Conservation (phyloP, 2,888 invertebrate species). For the Caenorhabditis panamensis region DNA sequence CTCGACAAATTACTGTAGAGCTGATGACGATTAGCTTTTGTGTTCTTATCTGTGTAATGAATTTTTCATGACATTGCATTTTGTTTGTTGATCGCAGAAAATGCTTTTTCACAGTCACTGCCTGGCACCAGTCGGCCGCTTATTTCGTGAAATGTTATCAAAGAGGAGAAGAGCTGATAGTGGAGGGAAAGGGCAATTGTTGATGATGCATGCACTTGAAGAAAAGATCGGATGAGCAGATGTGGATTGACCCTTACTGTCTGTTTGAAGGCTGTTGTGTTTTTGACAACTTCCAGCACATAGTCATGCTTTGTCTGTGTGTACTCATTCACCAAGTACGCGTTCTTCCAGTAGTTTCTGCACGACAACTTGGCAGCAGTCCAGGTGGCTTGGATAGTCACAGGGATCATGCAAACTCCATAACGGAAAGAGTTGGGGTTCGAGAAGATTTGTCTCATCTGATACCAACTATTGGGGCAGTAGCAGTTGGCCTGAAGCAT, state of each 20-base stretch:
- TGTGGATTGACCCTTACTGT: too few relatives aligned
- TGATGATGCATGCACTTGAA: too few relatives aligned
- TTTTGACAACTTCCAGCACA: not conserved
- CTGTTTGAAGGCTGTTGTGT: not conserved
- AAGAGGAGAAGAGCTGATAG: too few relatives aligned
- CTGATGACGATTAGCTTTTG: not conserved
- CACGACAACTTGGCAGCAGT: conserved; percentile 29
- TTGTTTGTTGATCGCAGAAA: too few relatives aligned
- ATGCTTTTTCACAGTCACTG: too few relatives aligned
- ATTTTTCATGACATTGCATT: too few relatives aligned
- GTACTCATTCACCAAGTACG: conserved; percentile 32
- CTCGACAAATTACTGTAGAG: conserved; percentile 30
- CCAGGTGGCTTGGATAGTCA: conserved; percentile 15
- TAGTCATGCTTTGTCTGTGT: conserved; percentile 22
- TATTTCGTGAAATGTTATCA: too few relatives aligned
- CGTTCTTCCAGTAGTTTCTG: conserved; percentile 12
- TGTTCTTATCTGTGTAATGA: too few relatives aligned
- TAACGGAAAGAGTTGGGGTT: conserved; percentile 1
- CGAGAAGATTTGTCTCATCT: conserved; percentile 1
- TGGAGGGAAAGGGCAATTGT: too few relatives aligned
- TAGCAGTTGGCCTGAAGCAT: conserved; percentile 44
- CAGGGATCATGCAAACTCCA: conserved; percentile 27
- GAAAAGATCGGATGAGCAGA: too few relatives aligned
- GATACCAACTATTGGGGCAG: conserved; percentile 46
- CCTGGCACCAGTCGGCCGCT: too few relatives aligned